Percentiles rank a stretch among this genome's conserved stretches.
Evolutionary conservation across 2,888 invertebrate species (phyloP).

Genomic region (Thecophora atra): DNA sequence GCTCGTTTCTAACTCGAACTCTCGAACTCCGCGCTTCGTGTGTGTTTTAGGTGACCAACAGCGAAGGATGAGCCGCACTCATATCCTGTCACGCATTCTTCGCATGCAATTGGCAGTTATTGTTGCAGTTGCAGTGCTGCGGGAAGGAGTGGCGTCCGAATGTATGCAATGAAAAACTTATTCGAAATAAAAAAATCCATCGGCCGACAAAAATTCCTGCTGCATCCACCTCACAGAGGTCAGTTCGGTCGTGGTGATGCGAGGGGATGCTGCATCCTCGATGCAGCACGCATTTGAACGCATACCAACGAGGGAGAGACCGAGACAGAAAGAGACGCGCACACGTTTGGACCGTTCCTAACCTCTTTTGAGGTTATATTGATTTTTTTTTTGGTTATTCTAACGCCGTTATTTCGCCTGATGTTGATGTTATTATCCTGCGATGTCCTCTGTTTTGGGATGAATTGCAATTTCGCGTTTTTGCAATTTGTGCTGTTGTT

Average conservation of each 20-base stretch:
- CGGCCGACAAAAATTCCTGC: background rate
- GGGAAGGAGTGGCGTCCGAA: background rate
- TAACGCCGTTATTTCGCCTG: background rate
- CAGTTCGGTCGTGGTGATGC: too few species aligned
- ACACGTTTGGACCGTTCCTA: background rate
- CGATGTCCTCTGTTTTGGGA: conserved; percentile 17
- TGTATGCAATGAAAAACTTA: conserved; percentile 28
- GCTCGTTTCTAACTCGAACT: background rate
- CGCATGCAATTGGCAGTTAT: conserved; percentile 23
- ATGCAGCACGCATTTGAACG: conserved; percentile 11
- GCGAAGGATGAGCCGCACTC: background rate
- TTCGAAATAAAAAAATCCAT: conserved; percentile 18
- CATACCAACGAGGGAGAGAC: background rate
- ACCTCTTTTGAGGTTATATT: conserved; percentile 14
- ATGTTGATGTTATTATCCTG: conserved; percentile 14
- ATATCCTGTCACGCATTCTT: background rate
- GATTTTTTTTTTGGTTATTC: conserved; percentile 21
- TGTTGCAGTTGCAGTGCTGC: conserved; percentile 2
- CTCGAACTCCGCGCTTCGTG: background rate
- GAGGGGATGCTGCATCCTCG: conserved; percentile 7
- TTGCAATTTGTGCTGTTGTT: background rate
- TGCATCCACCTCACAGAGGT: too few species aligned
- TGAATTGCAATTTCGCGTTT: conserved; percentile 32
- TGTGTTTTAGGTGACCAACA: conserved; percentile 11
- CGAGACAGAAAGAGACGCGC: background rate